phyloP scores from a whole-genome alignment of 1,140 invertebrate species.

The Littorina saxatilis region DNA sequence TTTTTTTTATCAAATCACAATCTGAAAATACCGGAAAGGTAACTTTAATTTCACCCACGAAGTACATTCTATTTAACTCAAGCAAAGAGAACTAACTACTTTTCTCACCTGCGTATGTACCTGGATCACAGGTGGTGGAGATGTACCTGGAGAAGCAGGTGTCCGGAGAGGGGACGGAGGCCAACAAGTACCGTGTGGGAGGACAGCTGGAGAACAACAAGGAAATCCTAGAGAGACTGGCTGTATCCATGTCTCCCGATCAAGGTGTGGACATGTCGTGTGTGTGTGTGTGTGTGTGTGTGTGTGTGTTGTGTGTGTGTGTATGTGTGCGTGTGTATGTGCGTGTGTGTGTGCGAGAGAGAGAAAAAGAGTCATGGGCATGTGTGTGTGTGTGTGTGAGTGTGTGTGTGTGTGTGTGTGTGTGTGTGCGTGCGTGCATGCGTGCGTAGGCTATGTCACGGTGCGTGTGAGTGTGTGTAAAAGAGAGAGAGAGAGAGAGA shows the following conservation, averaged over 20 bases:
- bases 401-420: not conserved
- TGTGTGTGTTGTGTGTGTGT: not conserved
- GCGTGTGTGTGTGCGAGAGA: not conserved
- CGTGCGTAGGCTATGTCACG: not conserved
- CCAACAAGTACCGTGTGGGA: not conserved
- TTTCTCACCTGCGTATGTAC: too few relatives aligned
- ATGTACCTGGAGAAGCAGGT: slow-evolving; percentile 28
- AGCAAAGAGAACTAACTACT: too few relatives aligned
- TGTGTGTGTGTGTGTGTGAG: not conserved
- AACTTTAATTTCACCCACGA: too few relatives aligned
- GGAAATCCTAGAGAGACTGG: not conserved
- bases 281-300: slow-evolving; percentile 9
- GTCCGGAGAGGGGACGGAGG: not conserved
- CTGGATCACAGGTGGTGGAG: slow-evolving; percentile 6
- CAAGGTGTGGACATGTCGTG: not conserved
- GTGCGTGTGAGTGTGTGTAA: not conserved
- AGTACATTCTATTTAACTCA: too few relatives aligned
- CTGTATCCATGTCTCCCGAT: not conserved
- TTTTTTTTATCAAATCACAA: too few relatives aligned
- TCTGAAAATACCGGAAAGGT: too few relatives aligned
- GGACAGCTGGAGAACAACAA: not conserved
- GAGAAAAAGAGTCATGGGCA: too few relatives aligned
- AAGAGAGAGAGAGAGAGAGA: not conserved
- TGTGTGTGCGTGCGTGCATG: not conserved
- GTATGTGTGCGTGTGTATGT: too few relatives aligned